A percentile compares a stretch with the other conserved stretches of the same genome.
phyloP scores from a whole-genome alignment of 2,113 vertebrate species.

The Eublepharis macularius region DNA sequence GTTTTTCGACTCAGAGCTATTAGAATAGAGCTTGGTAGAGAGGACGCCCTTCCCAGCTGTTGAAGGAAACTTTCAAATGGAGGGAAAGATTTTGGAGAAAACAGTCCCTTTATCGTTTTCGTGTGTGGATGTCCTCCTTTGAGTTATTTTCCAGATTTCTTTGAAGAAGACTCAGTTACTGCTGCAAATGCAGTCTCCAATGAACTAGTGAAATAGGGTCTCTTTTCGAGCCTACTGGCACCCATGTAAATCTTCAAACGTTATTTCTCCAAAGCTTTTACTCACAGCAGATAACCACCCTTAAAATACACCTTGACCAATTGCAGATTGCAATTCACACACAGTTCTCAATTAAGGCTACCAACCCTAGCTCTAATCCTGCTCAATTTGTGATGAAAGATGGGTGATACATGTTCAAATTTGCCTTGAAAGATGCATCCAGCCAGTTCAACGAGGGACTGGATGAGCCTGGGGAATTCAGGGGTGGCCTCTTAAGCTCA shows the following conservation, averaged over 20 bases:
- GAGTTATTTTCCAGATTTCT: background rate
- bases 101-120: conserved; percentile 16
- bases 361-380: too few species aligned
- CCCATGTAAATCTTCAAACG: background rate
- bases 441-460: too few species aligned
- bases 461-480: too few species aligned
- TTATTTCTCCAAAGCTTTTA: background rate
- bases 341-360: too few species aligned
- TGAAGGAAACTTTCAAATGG: conserved; percentile 31
- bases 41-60: conserved; percentile 58
- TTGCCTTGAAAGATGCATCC: too few species aligned
- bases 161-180: conserved; percentile 21
- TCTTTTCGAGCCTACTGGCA: background rate
- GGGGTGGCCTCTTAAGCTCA: too few species aligned
- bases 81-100: conserved; percentile 25
- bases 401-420: too few species aligned
- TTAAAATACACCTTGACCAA: background rate
- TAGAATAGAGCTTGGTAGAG: conserved; percentile 29
- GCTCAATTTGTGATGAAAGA: too few species aligned
- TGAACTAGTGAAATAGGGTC: background rate
- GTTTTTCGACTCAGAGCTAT: conserved; percentile 62
- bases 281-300: background rate
- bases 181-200: background rate
- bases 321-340: background rate
- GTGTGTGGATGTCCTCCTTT: background rate